phyloP scores from a whole-genome alignment of 1,140 invertebrate species.

The Drosophila punjabiensis region DNA sequence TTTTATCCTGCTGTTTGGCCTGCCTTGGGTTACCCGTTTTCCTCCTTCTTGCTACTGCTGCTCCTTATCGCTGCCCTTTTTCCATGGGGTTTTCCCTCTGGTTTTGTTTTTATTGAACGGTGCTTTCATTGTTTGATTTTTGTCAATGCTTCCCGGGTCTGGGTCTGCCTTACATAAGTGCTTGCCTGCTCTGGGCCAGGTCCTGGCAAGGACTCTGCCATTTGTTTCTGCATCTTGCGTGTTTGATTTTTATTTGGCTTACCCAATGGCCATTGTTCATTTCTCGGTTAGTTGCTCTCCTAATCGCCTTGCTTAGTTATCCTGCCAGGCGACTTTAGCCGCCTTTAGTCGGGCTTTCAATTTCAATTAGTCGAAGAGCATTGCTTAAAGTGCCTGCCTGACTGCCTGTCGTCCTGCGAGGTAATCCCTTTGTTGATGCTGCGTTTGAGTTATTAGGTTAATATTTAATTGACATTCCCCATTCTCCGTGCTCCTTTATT shows the following conservation, averaged over 20 bases:
- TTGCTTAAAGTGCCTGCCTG: constrained; percentile 45
- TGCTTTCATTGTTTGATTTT: constrained; percentile 78
- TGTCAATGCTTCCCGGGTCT: constrained; percentile 65
- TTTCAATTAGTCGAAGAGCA: constrained; percentile 68
- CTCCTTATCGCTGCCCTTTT: constrained; percentile 29
- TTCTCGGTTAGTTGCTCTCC: constrained; percentile 79
- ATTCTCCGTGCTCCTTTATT: constrained; percentile 9
- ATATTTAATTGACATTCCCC: constrained; percentile 65
- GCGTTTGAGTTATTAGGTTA: constrained; percentile 50
- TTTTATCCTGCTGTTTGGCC: constrained; percentile 61
- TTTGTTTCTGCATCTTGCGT: constrained; percentile 70
- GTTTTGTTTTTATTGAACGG: constrained; percentile 73
- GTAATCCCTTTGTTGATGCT: constrained; percentile 29
- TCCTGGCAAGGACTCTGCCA: constrained; percentile 27
- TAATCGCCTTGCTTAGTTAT: constrained; percentile 66
- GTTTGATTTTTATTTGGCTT: constrained; percentile 70
- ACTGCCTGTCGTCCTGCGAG: constrained; percentile 1
- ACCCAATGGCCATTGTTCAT: constrained; percentile 72
- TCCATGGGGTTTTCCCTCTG: constrained; percentile 4
- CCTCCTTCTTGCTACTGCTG: background rate
- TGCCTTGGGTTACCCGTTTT: constrained; percentile 23
- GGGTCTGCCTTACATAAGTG: constrained; percentile 73
- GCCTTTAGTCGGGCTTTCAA: constrained; percentile 42
- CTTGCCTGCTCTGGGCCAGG: constrained; percentile 24
- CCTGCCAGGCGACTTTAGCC: constrained; percentile 19